A percentile compares a stretch with the other conserved stretches of the same genome.
These are phyloP conservation scores for Brachirus orientalis DNA, from an alignment of 2,113 vertebrate genomes.

Conservation along the genomic window DNA sequence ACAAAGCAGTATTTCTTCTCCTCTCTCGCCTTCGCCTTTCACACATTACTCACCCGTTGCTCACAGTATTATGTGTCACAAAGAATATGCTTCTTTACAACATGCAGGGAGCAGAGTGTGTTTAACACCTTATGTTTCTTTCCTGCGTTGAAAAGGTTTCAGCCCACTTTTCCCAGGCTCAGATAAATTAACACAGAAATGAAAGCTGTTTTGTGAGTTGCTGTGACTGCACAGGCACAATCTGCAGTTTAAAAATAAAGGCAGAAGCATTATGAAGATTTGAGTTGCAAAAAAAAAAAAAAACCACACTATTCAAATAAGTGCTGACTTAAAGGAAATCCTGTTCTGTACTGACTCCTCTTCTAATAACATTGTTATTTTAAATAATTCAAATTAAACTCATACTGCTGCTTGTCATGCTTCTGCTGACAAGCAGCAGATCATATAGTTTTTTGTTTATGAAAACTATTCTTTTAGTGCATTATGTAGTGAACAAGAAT, in stretches of 20 bases:
- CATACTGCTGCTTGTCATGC: too few relatives aligned
- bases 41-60: conserved; percentile 52
- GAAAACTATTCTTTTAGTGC: too few relatives aligned
- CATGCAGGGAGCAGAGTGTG: neutral
- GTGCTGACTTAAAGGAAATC: conserved; percentile 42
- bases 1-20: conserved; percentile 2
- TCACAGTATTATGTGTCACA: conserved; percentile 38
- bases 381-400: too few relatives aligned
- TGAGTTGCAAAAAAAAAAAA: conserved; percentile 65
- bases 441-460: too few relatives aligned
- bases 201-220: conserved; percentile 3
- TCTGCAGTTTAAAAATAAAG: conserved; percentile 16
- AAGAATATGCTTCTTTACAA: conserved; percentile 52
- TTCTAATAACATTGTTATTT: too few relatives aligned
- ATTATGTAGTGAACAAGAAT: too few relatives aligned
- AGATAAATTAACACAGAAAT: conserved; percentile 26
- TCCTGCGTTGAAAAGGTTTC: conserved; percentile 1
- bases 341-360: conserved; percentile 12
- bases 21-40: conserved; percentile 38
- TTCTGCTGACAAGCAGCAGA: too few relatives aligned
- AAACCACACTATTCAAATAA: conserved; percentile 61
- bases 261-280: conserved; percentile 22
- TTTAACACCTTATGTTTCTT: conserved; percentile 36
- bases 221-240: conserved; percentile 5
- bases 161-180: conserved; percentile 15